These are phyloP conservation scores for Falco rusticolus DNA, from an alignment of 2,797 vertebrate species.

Conservation along the genomic window DNA sequence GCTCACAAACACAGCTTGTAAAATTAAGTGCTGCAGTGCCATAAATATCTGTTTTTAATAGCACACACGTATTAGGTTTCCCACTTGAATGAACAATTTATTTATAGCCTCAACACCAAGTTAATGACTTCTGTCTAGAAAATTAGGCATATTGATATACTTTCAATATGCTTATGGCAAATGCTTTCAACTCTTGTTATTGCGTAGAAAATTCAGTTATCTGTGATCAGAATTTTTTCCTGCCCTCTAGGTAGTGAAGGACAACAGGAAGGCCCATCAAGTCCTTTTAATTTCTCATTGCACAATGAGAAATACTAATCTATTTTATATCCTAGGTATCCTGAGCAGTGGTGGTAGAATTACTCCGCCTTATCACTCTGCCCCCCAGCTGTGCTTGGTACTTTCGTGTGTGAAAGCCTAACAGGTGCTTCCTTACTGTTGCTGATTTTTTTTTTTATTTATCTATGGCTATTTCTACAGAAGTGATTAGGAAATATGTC, in stretches of 20 bases:
- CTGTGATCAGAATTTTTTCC: background rate
- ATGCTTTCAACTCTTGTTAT: background rate
- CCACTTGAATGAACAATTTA: background rate
- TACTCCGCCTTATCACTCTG: background rate
- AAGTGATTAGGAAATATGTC: background rate
- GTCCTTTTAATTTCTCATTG: background rate
- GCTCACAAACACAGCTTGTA: conserved; percentile 12
- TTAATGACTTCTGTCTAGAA: conserved; percentile 15
- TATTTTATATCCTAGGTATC: background rate
- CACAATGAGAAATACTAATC: background rate
- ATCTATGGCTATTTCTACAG: background rate
- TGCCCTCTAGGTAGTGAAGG: background rate
- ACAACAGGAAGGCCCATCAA: background rate
- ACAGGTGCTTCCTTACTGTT: background rate
- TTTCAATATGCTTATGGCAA: background rate
- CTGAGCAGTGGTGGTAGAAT: background rate
- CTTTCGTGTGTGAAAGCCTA: background rate
- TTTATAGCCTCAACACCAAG: background rate
- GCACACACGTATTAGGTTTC: background rate
- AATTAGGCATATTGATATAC: background rate
- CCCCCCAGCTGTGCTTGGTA: background rate
- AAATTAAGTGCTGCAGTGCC: background rate
- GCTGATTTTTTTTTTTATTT: background rate
- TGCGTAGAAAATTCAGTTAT: background rate
- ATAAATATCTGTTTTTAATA: conserved; percentile 18